Base-by-base conservation (phyloP, 2,113 vertebrate genomes). In the Sterrhoptilus dennistouni region DNA sequence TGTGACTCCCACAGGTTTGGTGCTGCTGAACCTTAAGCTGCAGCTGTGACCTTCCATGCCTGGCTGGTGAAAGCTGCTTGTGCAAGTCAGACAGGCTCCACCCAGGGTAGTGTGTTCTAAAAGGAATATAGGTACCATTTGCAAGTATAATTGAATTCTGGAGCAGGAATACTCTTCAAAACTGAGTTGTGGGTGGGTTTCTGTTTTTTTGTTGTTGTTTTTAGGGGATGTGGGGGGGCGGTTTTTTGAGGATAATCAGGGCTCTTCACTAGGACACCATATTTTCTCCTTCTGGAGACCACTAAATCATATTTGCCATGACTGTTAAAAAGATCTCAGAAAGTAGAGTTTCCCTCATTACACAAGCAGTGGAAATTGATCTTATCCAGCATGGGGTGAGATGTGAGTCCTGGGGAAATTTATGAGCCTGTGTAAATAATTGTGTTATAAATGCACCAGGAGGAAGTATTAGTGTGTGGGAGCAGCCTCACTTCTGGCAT, bases 201-300 rank as follows among this genome's bases (percentile, higher is more conserved):
- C 35, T n/a, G 20, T 10, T 29, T 44, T 33, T 60, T 21, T 31
- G 9, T 5, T 18, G 11, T 15, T 35, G 8, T 57, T 66, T 52
- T 13, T 8, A 9, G 11, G 28, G 7, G 8, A 2, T 38, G 3
- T 44, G 11, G n/a, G n/a, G n/a, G n/a, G n/a, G n/a, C n/a, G n/a
- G n/a, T 2, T 25, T 79, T 68, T 64, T n/a, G 28, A 38, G 13
- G 10, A 9, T 70, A 38, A 22, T 47, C 3, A 8, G 31, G 16
- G 54, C 4, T 57, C 47, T 79, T 79, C 14, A 12, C 19, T 70
- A 12, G 12, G 12, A 66, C 31, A 49, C 14, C 7, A 7, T 65
- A 14, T 35, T 89, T 78, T 56, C 35, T 61, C 19, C 76, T 85
- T 38, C 15, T 45, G 42, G 25, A 76, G 19, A 29, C 8, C 16